Conservation (phyloP, 2,797 vertebrate genomes). For the Pseudochirops cupreus region DNA sequence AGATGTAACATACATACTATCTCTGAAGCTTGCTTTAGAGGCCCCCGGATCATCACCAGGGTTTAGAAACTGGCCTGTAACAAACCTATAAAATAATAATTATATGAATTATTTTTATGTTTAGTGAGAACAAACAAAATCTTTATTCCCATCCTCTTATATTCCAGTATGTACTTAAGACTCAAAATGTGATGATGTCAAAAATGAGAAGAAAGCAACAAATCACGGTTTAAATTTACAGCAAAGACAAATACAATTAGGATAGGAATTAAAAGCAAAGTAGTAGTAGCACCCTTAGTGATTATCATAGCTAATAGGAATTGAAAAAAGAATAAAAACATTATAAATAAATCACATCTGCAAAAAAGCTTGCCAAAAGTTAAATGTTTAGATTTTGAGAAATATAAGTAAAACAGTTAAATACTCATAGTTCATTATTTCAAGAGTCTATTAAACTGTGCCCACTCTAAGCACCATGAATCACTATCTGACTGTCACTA, state of each 20-base stretch:
- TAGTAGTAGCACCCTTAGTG: slow-evolving; percentile 25
- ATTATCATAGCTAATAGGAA: slow-evolving; percentile 71
- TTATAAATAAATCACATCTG: slow-evolving; percentile 79
- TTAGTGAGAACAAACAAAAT: slow-evolving; percentile 30
- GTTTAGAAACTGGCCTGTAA: neutral
- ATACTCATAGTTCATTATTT: slow-evolving; percentile 83
- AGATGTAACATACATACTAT: neutral
- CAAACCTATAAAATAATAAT: neutral
- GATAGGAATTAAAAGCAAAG: slow-evolving; percentile 67
- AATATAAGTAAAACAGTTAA: slow-evolving; percentile 80
- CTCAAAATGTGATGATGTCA: slow-evolving; percentile 60
- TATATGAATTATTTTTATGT: neutral
- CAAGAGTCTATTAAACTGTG: slow-evolving; percentile 77
- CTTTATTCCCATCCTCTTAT: slow-evolving; percentile 7
- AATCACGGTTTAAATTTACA: slow-evolving; percentile 61
- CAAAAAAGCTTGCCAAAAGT: slow-evolving; percentile 78
- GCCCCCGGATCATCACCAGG: neutral
- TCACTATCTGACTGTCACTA: slow-evolving; percentile 74
- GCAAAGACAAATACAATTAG: slow-evolving; percentile 76
- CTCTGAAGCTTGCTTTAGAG: neutral
- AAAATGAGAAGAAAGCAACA: slow-evolving; percentile 73
- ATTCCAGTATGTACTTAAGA: slow-evolving; percentile 60
- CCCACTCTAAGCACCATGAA: slow-evolving; percentile 75
- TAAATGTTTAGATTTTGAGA: slow-evolving; percentile 77
- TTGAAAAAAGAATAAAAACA: slow-evolving; percentile 67